Conservation (phyloP, 1,140 invertebrate genomes). For the Listronotus bonariensis region DNA sequence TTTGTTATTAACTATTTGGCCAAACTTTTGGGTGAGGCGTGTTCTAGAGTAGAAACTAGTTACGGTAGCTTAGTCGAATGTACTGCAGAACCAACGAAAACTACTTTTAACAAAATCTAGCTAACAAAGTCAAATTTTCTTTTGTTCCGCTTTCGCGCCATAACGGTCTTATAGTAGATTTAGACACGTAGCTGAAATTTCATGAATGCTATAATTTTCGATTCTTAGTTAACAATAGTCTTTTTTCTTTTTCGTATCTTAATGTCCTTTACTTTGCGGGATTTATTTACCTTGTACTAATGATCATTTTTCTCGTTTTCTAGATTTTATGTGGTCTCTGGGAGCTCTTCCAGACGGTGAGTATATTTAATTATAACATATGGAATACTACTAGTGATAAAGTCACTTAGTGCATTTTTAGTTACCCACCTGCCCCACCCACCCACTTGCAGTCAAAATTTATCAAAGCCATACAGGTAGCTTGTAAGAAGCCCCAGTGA, state of each 20-base stretch:
- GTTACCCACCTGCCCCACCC: too few relatives aligned
- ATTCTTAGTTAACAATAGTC: slow-evolving; percentile 45
- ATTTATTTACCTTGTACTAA: slow-evolving; percentile 42
- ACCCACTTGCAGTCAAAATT: too few relatives aligned
- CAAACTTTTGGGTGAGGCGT: neutral
- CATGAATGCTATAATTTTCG: slow-evolving; percentile 51
- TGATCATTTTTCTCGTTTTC: slow-evolving; percentile 70
- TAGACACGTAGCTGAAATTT: slow-evolving; percentile 55
- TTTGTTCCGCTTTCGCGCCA: slow-evolving; percentile 25
- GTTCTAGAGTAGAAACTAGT: slow-evolving; percentile 17
- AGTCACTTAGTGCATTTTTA: too few relatives aligned
- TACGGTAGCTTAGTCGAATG: slow-evolving; percentile 48
- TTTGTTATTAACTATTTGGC: too few relatives aligned
- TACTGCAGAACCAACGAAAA: slow-evolving; percentile 35
- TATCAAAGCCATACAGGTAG: too few relatives aligned
- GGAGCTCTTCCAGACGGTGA: slow-evolving; percentile 95
- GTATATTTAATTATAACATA: too few relatives aligned
- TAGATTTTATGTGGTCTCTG: slow-evolving; percentile 98
- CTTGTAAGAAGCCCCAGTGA: too few relatives aligned
- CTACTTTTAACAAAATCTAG: slow-evolving; percentile 18
- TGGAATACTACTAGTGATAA: too few relatives aligned
- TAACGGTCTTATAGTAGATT: slow-evolving; percentile 36
- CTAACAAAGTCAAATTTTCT: slow-evolving; percentile 28
- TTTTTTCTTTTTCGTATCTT: slow-evolving; percentile 34
- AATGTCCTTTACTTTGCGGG: slow-evolving; percentile 33